Conservation (phyloP, 2,888 invertebrate species). For the Sphecodes monilicornis region DNA sequence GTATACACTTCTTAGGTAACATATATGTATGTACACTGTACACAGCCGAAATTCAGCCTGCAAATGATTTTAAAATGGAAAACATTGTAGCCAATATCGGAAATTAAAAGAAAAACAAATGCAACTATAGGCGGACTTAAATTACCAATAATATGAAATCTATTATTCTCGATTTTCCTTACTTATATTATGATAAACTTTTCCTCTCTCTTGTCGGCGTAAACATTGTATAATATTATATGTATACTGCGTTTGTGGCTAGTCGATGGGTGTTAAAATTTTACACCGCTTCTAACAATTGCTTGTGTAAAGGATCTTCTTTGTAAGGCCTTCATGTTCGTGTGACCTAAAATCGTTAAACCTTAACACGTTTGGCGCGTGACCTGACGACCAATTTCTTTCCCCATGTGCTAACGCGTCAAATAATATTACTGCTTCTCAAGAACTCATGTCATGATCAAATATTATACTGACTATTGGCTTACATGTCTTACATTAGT, state of each 20-base stretch:
- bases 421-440: not conserved
- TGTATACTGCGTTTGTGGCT: not conserved
- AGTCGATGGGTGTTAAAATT: not conserved
- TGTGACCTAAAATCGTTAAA: not conserved
- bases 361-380: slow-evolving; percentile 3
- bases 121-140: not conserved
- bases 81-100: no score
- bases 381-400: not conserved
- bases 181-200: not conserved
- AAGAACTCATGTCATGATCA: not conserved
- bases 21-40: no score
- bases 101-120: no score
- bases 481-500: not conserved
- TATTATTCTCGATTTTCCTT: not conserved
- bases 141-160: not conserved
- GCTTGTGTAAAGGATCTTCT: not conserved
- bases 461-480: not conserved
- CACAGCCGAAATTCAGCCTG: not conserved
- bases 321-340: not conserved
- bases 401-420: not conserved
- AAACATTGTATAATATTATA: not conserved
- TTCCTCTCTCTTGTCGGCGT: not conserved
- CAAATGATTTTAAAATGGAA: not conserved
- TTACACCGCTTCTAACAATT: not conserved
- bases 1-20: not conserved